Conservation (phyloP, 2,113 vertebrate genomes). For the Rynchops niger region DNA sequence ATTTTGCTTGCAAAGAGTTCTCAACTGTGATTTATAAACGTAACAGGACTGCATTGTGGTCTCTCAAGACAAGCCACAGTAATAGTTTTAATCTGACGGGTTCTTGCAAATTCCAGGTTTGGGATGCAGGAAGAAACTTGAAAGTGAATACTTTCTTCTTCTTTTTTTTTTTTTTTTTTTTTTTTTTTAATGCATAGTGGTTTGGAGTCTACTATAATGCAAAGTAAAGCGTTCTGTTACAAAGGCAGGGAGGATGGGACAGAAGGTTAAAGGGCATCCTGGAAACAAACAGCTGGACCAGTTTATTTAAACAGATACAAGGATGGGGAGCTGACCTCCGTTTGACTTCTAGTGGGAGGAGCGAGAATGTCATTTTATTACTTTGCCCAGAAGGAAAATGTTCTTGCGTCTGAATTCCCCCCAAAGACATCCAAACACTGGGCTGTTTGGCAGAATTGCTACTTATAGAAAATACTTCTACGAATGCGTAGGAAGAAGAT, state of each 20-base stretch:
- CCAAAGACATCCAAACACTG: conserved; percentile 72
- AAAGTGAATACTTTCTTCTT: conserved; percentile 45
- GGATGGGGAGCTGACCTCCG: conserved; percentile 82
- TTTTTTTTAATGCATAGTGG: conserved; percentile 56
- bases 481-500: background rate
- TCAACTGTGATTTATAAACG: conserved; percentile 9
- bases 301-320: conserved; percentile 91
- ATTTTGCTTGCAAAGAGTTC: background rate
- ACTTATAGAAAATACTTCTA: conserved; percentile 49
- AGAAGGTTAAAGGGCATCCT: conserved; percentile 84
- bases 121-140: conserved; percentile 49
- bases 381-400: conserved; percentile 84
- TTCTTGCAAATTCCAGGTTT: conserved; percentile 38
- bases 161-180: background rate
- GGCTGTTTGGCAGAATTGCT: conserved; percentile 62
- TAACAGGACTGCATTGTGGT: background rate
- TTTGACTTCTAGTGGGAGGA: conserved; percentile 84
- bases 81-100: conserved; percentile 28
- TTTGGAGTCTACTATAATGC: conserved; percentile 71
- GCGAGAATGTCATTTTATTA: conserved; percentile 85
- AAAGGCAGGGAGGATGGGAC: conserved; percentile 77
- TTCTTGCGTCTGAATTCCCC: conserved; percentile 77
- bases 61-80: background rate
- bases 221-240: conserved; percentile 78
- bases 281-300: conserved; percentile 85